Evolutionary conservation across 2,888 invertebrate species (phyloP), one percentile per base, ranked within the genome.

Genomic region (Drosophila meridiana): DNA sequence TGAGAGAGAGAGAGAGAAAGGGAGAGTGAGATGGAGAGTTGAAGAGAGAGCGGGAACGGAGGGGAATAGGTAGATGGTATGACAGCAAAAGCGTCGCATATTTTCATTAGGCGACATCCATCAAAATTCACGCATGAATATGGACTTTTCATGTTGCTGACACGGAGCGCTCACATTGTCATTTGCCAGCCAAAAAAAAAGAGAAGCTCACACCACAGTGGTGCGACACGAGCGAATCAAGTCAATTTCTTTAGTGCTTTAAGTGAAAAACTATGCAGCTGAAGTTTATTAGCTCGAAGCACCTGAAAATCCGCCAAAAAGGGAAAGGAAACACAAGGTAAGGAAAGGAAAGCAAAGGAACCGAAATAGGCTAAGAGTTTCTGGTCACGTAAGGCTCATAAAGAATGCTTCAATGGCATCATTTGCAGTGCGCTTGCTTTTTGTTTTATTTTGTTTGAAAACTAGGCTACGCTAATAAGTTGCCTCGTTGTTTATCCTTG

Each of bases 91-190:
- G 70, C 48, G 43, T 69, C 78, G 72, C 80, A 87, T 81, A 89
- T 83, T 89, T 83, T 84, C 87, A 89, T 87, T 85, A 83, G 77
- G 69, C 64, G 71, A 81, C 83, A 89, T 88, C 81, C 89, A 89
- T 89, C 87, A 88, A 89, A 88, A 88, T 89, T 83, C 74, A 89
- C 83, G 86, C 91, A 91, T 89, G 90, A 88, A 87, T 91, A 91
- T 91, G 89, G 84, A 89, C 87, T 91, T 91, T 88, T 87, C 87
- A 87, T 90, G 90, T 89, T 76, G 77, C 68, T 69, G 66, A 69
- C 78, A 76, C 63, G 45, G 69, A 64, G 53, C 65, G 59, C 58
- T 57, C 87, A 76, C 76, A 79, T 83, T 87, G 84, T 82, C 87
- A 78, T 71, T 78, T 86, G 63, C 61, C 79, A 67, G 65, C 5